These are phyloP conservation scores for Melipona quadrifasciata DNA, from an alignment of 1,140 invertebrate genomes.

Conservation along the genomic window DNA sequence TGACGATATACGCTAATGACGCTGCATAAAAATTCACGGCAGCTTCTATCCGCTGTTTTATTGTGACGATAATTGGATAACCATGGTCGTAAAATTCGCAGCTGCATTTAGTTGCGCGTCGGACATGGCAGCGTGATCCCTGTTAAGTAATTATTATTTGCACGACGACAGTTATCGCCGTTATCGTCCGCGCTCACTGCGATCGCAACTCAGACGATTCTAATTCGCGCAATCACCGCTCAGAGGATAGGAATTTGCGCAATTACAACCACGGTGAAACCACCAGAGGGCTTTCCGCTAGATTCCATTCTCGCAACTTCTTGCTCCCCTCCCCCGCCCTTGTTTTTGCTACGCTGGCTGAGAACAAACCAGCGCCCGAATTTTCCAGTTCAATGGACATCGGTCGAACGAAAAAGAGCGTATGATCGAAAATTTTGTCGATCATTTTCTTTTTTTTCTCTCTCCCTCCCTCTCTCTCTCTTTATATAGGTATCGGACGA, in stretches of 20 bases:
- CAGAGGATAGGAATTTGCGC: constrained; percentile 33
- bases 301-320: constrained; percentile 20
- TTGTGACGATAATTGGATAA: too few species aligned
- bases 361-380: neutral
- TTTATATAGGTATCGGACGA: too few species aligned
- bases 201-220: constrained; percentile 26
- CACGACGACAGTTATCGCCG: constrained; percentile 2
- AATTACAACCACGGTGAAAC: constrained; percentile 23
- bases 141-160: constrained; percentile 3
- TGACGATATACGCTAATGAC: too few species aligned
- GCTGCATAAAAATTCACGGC: too few species aligned
- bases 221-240: constrained; percentile 28
- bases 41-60: too few species aligned
- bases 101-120: neutral
- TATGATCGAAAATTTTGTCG: neutral
- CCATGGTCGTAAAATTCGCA: neutral
- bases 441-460: too few species aligned
- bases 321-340: neutral
- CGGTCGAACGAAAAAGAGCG: too few species aligned
- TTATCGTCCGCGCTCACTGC: neutral
- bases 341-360: neutral
- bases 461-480: too few species aligned
- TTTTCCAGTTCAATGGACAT: neutral
- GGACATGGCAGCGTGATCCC: neutral
- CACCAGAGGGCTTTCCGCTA: constrained; percentile 9